A percentile compares a stretch with the other conserved stretches of the same genome.
These are phyloP conservation scores for Sebastes alutus DNA, from an alignment of 2,797 vertebrate genomes.

Conservation along the genomic window DNA sequence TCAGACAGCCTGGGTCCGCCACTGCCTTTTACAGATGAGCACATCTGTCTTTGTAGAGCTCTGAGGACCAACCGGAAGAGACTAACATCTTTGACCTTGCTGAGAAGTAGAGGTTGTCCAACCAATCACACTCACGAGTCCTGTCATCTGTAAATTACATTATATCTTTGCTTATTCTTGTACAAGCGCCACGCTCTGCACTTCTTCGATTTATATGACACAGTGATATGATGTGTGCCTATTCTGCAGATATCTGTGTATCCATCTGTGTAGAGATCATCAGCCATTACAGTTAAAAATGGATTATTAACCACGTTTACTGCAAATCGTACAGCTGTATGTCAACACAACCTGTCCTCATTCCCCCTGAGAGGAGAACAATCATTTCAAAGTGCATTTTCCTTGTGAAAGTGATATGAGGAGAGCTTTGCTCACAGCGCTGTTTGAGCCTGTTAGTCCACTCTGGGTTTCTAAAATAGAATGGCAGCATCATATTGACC, in stretches of 20 bases:
- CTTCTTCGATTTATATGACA: background rate
- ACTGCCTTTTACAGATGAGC: background rate
- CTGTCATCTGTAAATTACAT: background rate
- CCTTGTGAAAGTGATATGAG: slow-evolving; percentile 34
- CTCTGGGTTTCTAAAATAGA: slow-evolving; percentile 35
- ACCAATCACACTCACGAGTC: background rate
- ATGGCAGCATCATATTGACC: background rate
- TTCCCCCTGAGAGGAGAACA: background rate
- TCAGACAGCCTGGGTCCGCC: too few species aligned
- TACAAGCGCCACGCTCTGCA: background rate
- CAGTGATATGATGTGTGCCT: background rate
- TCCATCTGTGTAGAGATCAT: background rate
- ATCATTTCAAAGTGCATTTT: slow-evolving; percentile 50
- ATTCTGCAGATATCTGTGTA: background rate
- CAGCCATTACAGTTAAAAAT: background rate
- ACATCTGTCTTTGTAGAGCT: background rate
- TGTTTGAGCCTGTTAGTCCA: background rate
- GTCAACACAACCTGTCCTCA: background rate
- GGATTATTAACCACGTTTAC: slow-evolving; percentile 11
- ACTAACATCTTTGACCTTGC: slow-evolving; percentile 6
- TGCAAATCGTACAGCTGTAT: slow-evolving; percentile 8
- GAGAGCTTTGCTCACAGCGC: background rate
- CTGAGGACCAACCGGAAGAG: background rate
- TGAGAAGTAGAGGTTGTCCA: background rate
- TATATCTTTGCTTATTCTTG: background rate